These are phyloP conservation scores for Myxocyprinus asiaticus DNA, from an alignment of 2,113 vertebrate species.

Conservation along the genomic window DNA sequence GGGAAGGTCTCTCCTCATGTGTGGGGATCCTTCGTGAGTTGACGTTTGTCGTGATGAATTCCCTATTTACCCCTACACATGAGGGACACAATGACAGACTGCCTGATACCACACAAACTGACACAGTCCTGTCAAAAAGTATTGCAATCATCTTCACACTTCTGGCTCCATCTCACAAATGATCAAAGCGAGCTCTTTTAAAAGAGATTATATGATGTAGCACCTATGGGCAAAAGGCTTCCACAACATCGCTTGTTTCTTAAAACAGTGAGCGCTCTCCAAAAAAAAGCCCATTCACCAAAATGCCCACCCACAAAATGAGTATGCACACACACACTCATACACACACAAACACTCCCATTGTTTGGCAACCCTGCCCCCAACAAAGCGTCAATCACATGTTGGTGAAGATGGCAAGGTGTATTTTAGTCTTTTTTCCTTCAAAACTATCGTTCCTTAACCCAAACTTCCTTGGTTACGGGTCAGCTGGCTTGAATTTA, in stretches of 20 bases:
- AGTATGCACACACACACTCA: conserved; percentile 50
- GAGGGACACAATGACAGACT: neutral
- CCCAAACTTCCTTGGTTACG: too few species aligned
- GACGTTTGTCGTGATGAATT: neutral
- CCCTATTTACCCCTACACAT: neutral
- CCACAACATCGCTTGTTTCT: neutral
- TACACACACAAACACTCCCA: conserved; percentile 43
- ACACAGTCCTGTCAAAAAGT: conserved; percentile 1
- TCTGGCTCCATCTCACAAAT: conserved; percentile 6
- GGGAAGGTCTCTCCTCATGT: conserved; percentile 6
- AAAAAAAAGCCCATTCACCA: conserved; percentile 36
- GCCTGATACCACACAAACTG: conserved; percentile 17
- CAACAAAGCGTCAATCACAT: conserved; percentile 31
- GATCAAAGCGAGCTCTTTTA: neutral
- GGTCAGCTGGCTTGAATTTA: too few species aligned
- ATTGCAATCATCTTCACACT: conserved; percentile 9
- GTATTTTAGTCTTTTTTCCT: too few species aligned
- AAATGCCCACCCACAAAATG: conserved; percentile 48
- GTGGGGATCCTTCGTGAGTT: neutral
- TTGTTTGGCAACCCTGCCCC: conserved; percentile 37
- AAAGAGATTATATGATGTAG: conserved; percentile 16
- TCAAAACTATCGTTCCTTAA: too few species aligned
- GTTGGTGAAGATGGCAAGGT: too few species aligned
- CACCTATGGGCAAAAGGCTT: conserved; percentile 22
- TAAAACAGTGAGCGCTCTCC: conserved; percentile 11